phyloP scores from a whole-genome alignment of 2,888 invertebrate species.

The Drosophila pullipes region DNA sequence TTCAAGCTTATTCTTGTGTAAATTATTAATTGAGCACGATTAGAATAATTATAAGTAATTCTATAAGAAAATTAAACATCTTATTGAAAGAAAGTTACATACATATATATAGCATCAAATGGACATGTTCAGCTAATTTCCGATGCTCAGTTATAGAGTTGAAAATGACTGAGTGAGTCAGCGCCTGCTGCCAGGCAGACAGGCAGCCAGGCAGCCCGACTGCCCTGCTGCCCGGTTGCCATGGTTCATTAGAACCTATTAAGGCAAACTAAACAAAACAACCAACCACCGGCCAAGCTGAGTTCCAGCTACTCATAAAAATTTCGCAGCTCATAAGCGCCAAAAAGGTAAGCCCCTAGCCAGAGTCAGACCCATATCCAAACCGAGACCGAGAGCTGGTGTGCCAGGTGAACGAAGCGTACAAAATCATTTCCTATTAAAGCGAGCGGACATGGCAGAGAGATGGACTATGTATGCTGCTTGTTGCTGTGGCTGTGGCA shows the following conservation, averaged over 20 bases:
- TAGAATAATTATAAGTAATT: background rate
- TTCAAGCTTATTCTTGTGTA: background rate
- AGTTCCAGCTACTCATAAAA: constrained; percentile 77
- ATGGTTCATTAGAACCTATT: constrained; percentile 76
- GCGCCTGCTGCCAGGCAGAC: constrained; percentile 18
- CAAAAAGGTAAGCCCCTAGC: constrained; percentile 50
- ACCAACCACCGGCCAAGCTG: constrained; percentile 20
- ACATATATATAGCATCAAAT: background rate
- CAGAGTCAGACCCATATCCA: constrained; percentile 17
- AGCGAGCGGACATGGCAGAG: constrained; percentile 66
- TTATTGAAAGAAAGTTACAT: background rate
- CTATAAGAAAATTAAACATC: background rate
- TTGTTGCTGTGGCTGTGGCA: constrained; percentile 26
- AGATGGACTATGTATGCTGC: constrained; percentile 38
- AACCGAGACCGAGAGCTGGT: constrained; percentile 9
- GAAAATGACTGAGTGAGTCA: constrained; percentile 38
- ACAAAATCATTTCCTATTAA: constrained; percentile 80
- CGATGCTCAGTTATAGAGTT: constrained; percentile 19
- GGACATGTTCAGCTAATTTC: constrained; percentile 7
- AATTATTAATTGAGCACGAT: background rate
- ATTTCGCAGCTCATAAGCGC: constrained; percentile 79
- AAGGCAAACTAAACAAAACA: constrained; percentile 45
- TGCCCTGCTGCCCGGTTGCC: constrained; percentile 39
- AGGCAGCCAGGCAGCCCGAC: constrained; percentile 11
- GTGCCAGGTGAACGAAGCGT: constrained; percentile 74